phyloP scores from a whole-genome alignment of 2,888 invertebrate genomes.

The Blera fallax region DNA sequence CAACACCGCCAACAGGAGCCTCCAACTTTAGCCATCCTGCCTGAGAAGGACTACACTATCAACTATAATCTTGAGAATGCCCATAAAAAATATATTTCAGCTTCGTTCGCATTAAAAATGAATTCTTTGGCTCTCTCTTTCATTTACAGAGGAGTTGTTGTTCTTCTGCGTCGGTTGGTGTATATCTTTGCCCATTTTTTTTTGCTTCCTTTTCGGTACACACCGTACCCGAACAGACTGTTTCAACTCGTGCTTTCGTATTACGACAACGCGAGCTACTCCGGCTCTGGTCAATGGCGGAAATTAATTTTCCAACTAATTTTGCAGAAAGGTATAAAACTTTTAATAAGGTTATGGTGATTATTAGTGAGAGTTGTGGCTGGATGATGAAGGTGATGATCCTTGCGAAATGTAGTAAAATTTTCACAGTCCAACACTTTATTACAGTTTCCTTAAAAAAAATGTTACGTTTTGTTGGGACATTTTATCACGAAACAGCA shows the following conservation, averaged over 20 bases:
- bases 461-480: slow-evolving; percentile 33
- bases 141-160: slow-evolving; percentile 8
- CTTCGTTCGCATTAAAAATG: slow-evolving; percentile 54
- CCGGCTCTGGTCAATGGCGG: slow-evolving; percentile 53
- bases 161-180: not conserved
- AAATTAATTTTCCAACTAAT: slow-evolving; percentile 73
- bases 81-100: slow-evolving; percentile 57
- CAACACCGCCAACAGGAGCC: not conserved
- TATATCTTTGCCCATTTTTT: not conserved
- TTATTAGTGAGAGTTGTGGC: slow-evolving; percentile 66
- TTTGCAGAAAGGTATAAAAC: slow-evolving; percentile 66
- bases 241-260: not conserved
- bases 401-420: slow-evolving; percentile 46
- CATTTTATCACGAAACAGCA: slow-evolving; percentile 50
- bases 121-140: slow-evolving; percentile 23
- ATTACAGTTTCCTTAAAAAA: slow-evolving; percentile 47
- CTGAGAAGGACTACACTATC: slow-evolving; percentile 34
- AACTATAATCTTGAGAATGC: slow-evolving; percentile 61
- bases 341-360: slow-evolving; percentile 70
- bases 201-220: not conserved
- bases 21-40: not conserved
- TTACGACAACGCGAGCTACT: not conserved
- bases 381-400: slow-evolving; percentile 64
- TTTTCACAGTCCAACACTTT: slow-evolving; percentile 62
- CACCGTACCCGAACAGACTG: not conserved